These are phyloP conservation scores for Osmerus eperlanus DNA, from an alignment of 2,113 vertebrate species.

Conservation along the genomic window DNA sequence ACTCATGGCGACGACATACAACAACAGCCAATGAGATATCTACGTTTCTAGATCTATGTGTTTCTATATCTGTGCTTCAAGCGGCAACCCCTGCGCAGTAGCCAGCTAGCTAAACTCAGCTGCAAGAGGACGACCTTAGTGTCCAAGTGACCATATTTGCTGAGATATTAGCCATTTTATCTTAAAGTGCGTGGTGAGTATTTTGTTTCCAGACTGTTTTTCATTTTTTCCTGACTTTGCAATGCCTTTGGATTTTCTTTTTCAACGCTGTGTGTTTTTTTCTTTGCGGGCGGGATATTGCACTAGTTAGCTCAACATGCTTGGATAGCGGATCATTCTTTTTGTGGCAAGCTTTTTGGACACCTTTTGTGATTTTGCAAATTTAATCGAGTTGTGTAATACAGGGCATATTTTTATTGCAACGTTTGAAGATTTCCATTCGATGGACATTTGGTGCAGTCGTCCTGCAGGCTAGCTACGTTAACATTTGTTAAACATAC, in stretches of 20 bases:
- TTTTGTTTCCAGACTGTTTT: constrained; percentile 5
- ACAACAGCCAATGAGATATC: neutral
- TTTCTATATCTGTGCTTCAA: too few species aligned
- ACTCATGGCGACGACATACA: neutral
- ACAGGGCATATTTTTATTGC: neutral
- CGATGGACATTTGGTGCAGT: neutral
- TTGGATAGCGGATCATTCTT: neutral
- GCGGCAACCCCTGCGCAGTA: too few species aligned
- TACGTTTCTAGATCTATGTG: neutral
- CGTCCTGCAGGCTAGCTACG: neutral
- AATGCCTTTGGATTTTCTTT: neutral
- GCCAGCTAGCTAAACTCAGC: neutral
- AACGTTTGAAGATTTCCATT: neutral
- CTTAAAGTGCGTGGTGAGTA: constrained; percentile 9
- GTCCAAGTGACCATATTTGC: neutral
- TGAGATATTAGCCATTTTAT: constrained; percentile 1
- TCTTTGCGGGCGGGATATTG: neutral
- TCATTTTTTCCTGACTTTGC: constrained; percentile 6
- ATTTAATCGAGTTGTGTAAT: neutral
- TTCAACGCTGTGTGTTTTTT: neutral
- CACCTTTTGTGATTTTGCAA: neutral
- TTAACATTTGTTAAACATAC: neutral
- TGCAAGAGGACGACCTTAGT: neutral
- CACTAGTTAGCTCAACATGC: constrained; percentile 2
- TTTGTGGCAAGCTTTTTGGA: neutral